Evolutionary conservation across 2,888 invertebrate genomes (phyloP).

Genomic region (Cheilosia urbana): DNA sequence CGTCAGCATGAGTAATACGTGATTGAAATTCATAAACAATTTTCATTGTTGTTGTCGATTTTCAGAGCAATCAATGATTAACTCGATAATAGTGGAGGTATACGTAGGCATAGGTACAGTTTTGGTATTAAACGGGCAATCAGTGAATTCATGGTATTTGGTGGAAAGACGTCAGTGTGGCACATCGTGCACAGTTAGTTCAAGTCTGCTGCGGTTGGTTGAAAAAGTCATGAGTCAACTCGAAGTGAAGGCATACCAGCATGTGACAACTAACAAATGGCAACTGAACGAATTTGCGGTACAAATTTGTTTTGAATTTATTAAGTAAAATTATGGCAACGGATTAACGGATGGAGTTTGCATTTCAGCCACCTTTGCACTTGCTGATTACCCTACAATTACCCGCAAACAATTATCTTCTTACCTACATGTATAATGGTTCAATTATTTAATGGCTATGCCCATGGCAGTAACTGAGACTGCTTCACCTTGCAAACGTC

Average conservation of each 20-base stretch:
- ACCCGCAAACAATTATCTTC: neutral
- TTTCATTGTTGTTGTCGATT: slow-evolving; percentile 12
- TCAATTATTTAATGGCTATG: slow-evolving; percentile 1
- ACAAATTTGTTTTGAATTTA: neutral
- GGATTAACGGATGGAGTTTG: neutral
- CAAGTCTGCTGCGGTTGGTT: neutral
- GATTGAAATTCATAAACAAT: slow-evolving; percentile 42
- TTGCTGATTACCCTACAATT: neutral
- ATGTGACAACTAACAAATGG: neutral
- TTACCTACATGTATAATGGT: neutral
- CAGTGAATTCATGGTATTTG: slow-evolving; percentile 47
- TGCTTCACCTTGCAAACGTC: neutral
- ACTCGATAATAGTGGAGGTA: slow-evolving; percentile 6
- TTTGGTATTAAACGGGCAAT: slow-evolving; percentile 19
- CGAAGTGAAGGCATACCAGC: slow-evolving; percentile 14
- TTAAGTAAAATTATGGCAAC: neutral
- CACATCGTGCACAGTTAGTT: slow-evolving; percentile 17
- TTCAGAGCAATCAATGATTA: slow-evolving; percentile 28
- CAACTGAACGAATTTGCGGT: slow-evolving; percentile 2
- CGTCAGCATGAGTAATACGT: slow-evolving; percentile 54
- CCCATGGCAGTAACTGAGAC: neutral
- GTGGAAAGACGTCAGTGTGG: slow-evolving; percentile 35
- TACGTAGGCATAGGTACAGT: slow-evolving; percentile 4
- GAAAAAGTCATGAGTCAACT: slow-evolving; percentile 46
- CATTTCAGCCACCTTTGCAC: neutral